Evolutionary conservation across 2,113 vertebrate species (phyloP).

Genomic region (Pachyramphus minor): DNA sequence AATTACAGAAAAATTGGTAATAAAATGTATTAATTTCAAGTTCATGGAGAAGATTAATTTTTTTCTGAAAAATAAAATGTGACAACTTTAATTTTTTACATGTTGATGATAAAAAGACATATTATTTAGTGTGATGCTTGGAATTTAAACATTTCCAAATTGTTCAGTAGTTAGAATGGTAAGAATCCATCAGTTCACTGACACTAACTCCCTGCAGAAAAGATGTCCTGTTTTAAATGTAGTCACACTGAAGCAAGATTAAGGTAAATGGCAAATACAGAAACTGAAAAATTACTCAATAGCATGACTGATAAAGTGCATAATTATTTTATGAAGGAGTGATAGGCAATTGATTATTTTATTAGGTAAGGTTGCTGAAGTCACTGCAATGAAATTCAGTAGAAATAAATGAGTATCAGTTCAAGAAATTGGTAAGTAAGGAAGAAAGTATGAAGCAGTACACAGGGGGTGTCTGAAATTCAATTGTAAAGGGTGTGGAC

Average conservation of each 20-base stretch:
- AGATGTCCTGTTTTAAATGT: conserved; percentile 48
- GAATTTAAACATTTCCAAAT: conserved; percentile 69
- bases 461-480: not conserved
- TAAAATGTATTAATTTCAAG: conserved; percentile 26
- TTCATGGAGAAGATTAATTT: conserved; percentile 65
- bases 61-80: conserved; percentile 71
- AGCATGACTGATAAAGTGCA: not conserved
- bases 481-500: not conserved
- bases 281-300: not conserved
- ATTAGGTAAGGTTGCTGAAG: not conserved
- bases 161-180: conserved; percentile 72
- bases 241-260: conserved; percentile 34
- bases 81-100: conserved; percentile 67
- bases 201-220: conserved; percentile 58
- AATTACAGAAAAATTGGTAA: conserved; percentile 7
- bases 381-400: not conserved
- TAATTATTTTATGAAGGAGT: not conserved
- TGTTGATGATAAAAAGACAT: conserved; percentile 58
- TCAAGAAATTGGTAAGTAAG: not conserved
- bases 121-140: conserved; percentile 64
- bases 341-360: not conserved
- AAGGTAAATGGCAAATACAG: not conserved
- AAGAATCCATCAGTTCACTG: conserved; percentile 71
- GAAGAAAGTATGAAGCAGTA: not conserved
- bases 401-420: not conserved